Conservation (phyloP, 1,140 invertebrate genomes). For the Drosophila lacteicornis region DNA sequence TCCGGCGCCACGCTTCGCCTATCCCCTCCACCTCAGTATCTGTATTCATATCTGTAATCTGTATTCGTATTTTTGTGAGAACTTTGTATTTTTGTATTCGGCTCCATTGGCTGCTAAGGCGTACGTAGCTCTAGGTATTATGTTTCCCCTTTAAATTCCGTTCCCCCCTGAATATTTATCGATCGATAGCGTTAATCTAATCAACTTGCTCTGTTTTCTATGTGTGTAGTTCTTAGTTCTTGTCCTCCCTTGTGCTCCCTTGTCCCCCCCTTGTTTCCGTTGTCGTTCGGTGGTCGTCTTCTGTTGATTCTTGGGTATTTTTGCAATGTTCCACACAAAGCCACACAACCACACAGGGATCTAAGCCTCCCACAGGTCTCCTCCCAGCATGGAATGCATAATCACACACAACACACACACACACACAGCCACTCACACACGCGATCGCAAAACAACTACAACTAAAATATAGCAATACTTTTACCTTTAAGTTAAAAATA, state of each 20-base stretch:
- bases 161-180: constrained; percentile 19
- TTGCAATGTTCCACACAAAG: constrained; percentile 47
- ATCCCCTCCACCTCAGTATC: constrained; percentile 19
- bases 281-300: constrained; percentile 35
- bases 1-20: constrained; percentile 7
- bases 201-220: constrained; percentile 51
- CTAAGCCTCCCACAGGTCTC: constrained; percentile 23
- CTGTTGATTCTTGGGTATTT: constrained; percentile 55
- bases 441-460: constrained; percentile 71
- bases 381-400: constrained; percentile 58
- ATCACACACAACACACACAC: constrained; percentile 51
- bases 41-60: constrained; percentile 39
- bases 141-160: constrained; percentile 15
- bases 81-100: constrained; percentile 52
- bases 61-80: constrained; percentile 29
- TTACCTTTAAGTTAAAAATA: constrained; percentile 73
- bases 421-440: constrained; percentile 53
- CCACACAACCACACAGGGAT: constrained; percentile 4
- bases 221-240: constrained; percentile 28
- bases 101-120: constrained; percentile 24
- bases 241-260: not conserved
- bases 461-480: constrained; percentile 80
- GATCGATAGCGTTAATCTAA: constrained; percentile 56
- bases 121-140: constrained; percentile 48
- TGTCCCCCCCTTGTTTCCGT: constrained; percentile 33